A percentile compares a stretch with the other conserved stretches of the same genome.
Conservation (phyloP, 2,888 invertebrate species). For the Heliconius erato region DNA sequence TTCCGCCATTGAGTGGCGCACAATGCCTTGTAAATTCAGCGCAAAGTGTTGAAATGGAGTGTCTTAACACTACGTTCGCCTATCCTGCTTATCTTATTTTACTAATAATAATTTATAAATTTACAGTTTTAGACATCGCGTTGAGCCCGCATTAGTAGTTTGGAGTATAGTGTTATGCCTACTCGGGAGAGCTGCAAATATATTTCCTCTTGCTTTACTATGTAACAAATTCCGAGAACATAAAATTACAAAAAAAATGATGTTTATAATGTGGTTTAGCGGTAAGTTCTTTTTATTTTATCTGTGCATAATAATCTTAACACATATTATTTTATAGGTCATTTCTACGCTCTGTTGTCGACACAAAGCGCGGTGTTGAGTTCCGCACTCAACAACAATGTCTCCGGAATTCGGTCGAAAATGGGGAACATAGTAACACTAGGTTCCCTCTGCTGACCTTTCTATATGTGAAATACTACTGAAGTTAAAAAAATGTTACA, state of each 20-base stretch:
- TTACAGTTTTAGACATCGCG: slow-evolving; percentile 97
- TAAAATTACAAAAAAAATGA: slow-evolving; percentile 99
- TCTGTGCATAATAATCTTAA: not conserved
- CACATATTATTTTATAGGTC: not conserved
- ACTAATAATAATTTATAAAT: slow-evolving; percentile 7
- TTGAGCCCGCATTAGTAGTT: slow-evolving; percentile 95
- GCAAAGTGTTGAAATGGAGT: too few species aligned
- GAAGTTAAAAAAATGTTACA: not conserved
- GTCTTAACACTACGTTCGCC: not conserved
- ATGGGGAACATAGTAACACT: too few species aligned
- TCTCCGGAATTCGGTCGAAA: too few species aligned
- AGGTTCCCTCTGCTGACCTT: too few species aligned
- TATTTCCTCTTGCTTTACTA: slow-evolving; percentile 96
- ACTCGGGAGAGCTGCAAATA: slow-evolving; percentile 97
- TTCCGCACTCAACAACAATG: too few species aligned
- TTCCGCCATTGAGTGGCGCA: too few species aligned
- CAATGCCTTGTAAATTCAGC: too few species aligned
- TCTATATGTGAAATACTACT: too few species aligned
- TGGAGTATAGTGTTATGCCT: slow-evolving; percentile 98
- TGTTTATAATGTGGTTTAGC: slow-evolving; percentile 99
- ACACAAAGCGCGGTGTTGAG: too few species aligned
- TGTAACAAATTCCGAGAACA: slow-evolving; percentile 98
- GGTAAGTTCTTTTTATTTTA: slow-evolving; percentile 80
- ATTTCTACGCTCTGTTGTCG: too few species aligned
- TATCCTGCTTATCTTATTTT: too few species aligned